phyloP scores from a whole-genome alignment of 2,113 vertebrate genomes.

The Siniperca knerii region DNA sequence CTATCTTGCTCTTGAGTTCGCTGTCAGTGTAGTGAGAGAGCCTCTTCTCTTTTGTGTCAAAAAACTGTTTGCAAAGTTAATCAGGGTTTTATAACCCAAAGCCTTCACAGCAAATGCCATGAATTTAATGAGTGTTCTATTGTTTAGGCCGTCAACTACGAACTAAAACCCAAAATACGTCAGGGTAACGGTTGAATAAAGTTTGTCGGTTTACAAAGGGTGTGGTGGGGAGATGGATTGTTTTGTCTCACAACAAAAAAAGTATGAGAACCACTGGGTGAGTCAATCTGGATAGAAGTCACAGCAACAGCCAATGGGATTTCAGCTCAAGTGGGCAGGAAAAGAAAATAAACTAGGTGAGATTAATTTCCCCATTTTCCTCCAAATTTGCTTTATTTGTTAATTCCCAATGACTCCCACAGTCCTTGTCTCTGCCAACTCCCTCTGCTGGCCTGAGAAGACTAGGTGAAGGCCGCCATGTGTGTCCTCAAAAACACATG shows the following conservation, averaged over 20 bases:
- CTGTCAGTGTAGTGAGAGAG: not conserved
- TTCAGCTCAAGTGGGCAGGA: not conserved
- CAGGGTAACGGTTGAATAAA: not conserved
- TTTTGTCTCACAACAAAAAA: not conserved
- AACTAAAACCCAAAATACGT: not conserved
- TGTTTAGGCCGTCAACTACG: not conserved
- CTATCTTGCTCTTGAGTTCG: not conserved
- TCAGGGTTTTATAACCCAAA: not conserved
- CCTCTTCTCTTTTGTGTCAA: not conserved
- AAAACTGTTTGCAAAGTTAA: not conserved
- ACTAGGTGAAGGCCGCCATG: conserved; percentile 43
- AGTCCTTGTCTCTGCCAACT: not conserved
- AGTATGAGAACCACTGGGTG: not conserved
- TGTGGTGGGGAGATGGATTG: not conserved
- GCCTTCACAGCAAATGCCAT: not conserved
- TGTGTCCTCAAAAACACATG: conserved; percentile 56
- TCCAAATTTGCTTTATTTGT: conserved; percentile 16
- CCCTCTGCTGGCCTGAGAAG: conserved; percentile 33
- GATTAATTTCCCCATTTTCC: not conserved
- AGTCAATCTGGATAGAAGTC: not conserved
- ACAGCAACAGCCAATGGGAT: not conserved
- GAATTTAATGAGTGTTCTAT: not conserved
- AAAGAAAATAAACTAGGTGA: not conserved
- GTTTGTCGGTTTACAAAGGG: not conserved
- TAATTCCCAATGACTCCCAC: not conserved